These are phyloP conservation scores for Psittacus erithacus DNA, from an alignment of 2,113 vertebrate genomes.

Conservation along the genomic window DNA sequence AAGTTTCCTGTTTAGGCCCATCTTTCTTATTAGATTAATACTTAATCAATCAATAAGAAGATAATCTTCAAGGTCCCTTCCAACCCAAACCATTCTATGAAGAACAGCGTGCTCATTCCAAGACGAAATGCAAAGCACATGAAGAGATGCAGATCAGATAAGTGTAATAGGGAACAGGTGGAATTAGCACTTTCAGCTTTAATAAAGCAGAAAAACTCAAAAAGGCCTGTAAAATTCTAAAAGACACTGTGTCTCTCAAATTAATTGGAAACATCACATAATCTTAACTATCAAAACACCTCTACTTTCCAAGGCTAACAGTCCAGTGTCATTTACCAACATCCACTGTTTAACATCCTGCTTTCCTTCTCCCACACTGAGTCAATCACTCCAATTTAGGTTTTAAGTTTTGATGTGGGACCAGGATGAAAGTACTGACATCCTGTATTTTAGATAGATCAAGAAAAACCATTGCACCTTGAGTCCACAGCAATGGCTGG, in stretches of 20 bases:
- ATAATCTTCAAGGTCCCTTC: not conserved
- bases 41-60: not conserved
- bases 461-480: not conserved
- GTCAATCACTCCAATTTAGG: not conserved
- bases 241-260: not conserved
- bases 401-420: not conserved
- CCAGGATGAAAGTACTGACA: not conserved
- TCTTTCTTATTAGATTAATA: not conserved
- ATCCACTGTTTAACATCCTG: not conserved
- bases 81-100: not conserved
- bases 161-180: slow-evolving; percentile 1
- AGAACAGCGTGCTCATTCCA: not conserved
- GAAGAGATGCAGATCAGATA: not conserved
- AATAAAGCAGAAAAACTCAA: not conserved
- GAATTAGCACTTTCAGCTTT: not conserved
- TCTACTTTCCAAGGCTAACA: not conserved
- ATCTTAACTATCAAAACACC: not conserved
- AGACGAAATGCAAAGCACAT: not conserved
- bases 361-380: not conserved
- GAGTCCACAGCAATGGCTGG: not conserved
- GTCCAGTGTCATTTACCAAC: not conserved
- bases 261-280: not conserved
- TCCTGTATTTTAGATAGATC: not conserved
- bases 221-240: not conserved
- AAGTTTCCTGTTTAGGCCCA: not conserved